Percentiles rank a stretch among this genome's conserved stretches.
These are phyloP conservation scores for Eupithecia dodoneata DNA, from an alignment of 2,888 invertebrate genomes.

Conservation along the genomic window DNA sequence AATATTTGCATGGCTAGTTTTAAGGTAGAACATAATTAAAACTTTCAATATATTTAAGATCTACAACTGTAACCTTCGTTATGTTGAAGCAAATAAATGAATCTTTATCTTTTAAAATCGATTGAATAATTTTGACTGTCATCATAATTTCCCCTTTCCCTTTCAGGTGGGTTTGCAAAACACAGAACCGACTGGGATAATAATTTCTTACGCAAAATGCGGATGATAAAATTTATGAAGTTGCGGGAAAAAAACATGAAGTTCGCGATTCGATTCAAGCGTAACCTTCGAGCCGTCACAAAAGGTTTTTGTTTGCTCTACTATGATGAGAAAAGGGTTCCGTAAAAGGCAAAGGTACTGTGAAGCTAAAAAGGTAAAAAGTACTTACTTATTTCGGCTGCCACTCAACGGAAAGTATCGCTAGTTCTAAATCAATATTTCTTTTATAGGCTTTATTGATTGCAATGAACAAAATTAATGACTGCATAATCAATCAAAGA, in stretches of 20 bases:
- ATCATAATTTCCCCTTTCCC: background rate
- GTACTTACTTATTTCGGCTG: background rate
- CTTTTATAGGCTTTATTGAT: background rate
- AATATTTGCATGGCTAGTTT: too few relatives aligned
- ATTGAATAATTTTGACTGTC: background rate
- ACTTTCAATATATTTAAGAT: too few relatives aligned
- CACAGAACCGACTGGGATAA: background rate
- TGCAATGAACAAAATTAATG: background rate
- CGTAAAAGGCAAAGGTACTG: background rate
- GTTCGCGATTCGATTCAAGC: background rate
- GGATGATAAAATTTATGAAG: background rate
- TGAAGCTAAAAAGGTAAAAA: background rate
- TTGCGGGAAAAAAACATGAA: background rate
- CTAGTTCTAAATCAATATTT: background rate
- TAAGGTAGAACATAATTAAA: too few relatives aligned
- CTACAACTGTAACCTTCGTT: too few relatives aligned
- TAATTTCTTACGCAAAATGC: background rate
- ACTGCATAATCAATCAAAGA: slow-evolving; percentile 2
- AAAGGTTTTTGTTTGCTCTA: background rate
- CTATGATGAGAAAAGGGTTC: background rate
- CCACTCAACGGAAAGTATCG: background rate
- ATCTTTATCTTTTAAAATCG: too few relatives aligned
- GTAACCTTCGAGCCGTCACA: background rate
- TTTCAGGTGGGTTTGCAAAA: background rate
- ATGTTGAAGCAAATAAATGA: too few relatives aligned